These are phyloP conservation scores for Gymnarchus niloticus DNA, from an alignment of 2,113 vertebrate genomes.

Conservation along the genomic window DNA sequence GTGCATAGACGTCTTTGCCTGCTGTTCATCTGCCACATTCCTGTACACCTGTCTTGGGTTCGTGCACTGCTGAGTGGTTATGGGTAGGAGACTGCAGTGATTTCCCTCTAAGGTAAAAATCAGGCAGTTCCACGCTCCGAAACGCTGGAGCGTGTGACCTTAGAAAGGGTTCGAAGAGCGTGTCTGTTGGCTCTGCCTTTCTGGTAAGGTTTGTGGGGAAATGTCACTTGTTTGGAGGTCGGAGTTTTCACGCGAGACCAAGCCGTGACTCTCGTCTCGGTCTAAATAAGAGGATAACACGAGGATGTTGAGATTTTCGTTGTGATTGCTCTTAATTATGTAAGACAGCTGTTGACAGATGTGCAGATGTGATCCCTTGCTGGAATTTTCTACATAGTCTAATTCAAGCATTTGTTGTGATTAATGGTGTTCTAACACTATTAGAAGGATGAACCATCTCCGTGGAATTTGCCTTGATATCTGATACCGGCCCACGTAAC, in stretches of 20 bases:
- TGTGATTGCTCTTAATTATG: constrained; percentile 30
- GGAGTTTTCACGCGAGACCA: too few species aligned
- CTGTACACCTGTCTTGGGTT: too few species aligned
- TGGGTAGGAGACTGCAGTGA: not conserved
- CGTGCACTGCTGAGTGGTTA: not conserved
- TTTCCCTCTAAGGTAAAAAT: not conserved
- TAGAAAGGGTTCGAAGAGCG: too few species aligned
- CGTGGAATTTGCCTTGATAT: not conserved
- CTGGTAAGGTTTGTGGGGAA: too few species aligned
- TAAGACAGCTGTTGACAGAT: constrained; percentile 29
- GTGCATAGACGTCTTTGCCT: too few species aligned
- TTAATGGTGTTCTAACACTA: constrained; percentile 12
- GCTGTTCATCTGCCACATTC: too few species aligned
- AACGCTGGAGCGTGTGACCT: too few species aligned
- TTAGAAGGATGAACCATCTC: not conserved
- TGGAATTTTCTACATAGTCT: constrained; percentile 25
- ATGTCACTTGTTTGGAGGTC: too few species aligned
- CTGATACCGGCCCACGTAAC: not conserved
- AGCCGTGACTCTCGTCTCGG: too few species aligned
- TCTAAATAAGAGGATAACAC: not conserved
- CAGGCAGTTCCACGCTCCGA: too few species aligned
- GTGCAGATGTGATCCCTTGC: constrained; percentile 29
- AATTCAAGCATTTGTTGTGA: constrained; percentile 36
- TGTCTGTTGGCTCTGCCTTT: too few species aligned
- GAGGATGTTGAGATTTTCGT: not conserved